Conservation (phyloP, 2,888 invertebrate genomes). For the Deroplatys truncata region DNA sequence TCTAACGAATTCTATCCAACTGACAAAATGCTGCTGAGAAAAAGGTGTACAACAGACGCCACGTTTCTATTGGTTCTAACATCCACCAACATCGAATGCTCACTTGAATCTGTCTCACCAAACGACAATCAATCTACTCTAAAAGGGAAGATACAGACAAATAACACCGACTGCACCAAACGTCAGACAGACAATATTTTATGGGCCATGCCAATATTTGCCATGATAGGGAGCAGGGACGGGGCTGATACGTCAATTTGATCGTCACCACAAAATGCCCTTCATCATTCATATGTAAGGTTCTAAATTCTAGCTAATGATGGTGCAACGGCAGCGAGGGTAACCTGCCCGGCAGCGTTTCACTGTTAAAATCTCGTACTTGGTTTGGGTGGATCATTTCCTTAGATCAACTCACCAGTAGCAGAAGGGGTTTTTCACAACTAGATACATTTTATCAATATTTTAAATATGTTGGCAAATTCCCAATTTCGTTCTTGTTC, state of each 20-base stretch:
- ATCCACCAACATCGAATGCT: not conserved
- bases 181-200: not conserved
- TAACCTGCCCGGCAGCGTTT: not conserved
- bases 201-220: not conserved
- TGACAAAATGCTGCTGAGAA: not conserved
- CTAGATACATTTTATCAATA: too few relatives aligned
- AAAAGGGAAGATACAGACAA: not conserved
- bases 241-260: not conserved
- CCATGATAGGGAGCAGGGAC: not conserved
- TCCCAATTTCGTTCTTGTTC: too few relatives aligned
- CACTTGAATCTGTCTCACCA: not conserved
- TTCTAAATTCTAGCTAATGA: conserved; percentile 9
- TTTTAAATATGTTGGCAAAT: too few relatives aligned
- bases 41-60: not conserved
- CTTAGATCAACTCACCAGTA: too few relatives aligned
- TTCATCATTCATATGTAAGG: conserved; percentile 1
- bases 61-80: not conserved
- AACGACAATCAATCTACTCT: not conserved
- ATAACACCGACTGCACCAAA: not conserved
- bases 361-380: not conserved
- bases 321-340: not conserved
- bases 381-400: not conserved
- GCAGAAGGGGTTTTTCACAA: too few relatives aligned
- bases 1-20: not conserved
- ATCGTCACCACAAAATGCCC: conserved; percentile 5